Percentiles rank a stretch among this genome's conserved stretches.
Conservation (phyloP, 2,888 invertebrate species). For the Drosophila koepferae region DNA sequence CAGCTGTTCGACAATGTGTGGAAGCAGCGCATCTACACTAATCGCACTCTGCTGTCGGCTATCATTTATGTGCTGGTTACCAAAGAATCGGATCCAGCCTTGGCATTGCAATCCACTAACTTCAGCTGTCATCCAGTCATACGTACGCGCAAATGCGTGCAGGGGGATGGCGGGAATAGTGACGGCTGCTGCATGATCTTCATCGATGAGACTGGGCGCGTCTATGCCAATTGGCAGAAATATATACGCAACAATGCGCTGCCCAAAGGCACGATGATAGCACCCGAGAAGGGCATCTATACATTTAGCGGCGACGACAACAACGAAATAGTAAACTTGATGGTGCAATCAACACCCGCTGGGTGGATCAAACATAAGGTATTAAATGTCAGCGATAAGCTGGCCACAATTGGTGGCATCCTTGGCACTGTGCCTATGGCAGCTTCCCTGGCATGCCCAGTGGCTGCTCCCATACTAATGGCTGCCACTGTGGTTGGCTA, state of each 20-base stretch:
- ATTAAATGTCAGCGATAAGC: conserved; percentile 58
- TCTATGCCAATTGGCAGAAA: conserved; percentile 85
- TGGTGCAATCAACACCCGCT: conserved; percentile 68
- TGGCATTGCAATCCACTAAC: conserved; percentile 54
- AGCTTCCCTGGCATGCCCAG: conserved; percentile 63
- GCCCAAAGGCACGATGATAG: conserved; percentile 84
- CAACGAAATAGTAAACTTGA: conserved; percentile 56
- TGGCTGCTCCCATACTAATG: conserved; percentile 58
- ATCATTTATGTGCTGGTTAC: conserved; percentile 78
- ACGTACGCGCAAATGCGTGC: conserved; percentile 77
- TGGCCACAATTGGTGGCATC: conserved; percentile 68
- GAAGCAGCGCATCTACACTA: conserved; percentile 76
- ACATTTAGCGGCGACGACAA: conserved; percentile 42
- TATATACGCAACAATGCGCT: conserved; percentile 85
- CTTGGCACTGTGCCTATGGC: conserved; percentile 59
- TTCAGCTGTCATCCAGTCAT: conserved; percentile 77
- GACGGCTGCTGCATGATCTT: conserved; percentile 80
- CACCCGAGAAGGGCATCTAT: conserved; percentile 84
- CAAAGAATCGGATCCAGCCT: conserved; percentile 27
- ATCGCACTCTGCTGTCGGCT: conserved; percentile 71
- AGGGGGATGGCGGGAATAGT: conserved; percentile 54
- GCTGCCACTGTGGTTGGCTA: conserved; percentile 63
- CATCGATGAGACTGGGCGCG: conserved; percentile 82
- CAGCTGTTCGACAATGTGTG: conserved; percentile 70
- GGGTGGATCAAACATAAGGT: conserved; percentile 41